Evolutionary conservation across 35 echinoderm and acorn worm species (phyloP).

Genomic region (Ptychodera flava): DNA sequence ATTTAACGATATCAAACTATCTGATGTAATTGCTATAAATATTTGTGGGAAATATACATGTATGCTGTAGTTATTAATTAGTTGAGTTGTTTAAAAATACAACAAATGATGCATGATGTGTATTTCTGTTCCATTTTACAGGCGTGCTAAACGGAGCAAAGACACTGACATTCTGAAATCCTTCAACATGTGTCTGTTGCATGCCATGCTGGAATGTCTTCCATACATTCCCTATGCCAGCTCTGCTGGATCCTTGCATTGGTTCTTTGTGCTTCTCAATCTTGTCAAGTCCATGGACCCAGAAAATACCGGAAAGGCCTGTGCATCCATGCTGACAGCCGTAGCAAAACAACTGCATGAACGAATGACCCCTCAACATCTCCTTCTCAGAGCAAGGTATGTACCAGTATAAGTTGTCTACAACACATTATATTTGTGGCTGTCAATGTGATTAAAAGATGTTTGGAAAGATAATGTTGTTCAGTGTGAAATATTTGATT

Average conservation of each 20-base stretch:
- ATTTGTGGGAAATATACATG: no score
- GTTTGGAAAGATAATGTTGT: no score
- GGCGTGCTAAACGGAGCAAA: slow-evolving; percentile 46
- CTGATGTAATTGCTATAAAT: no score
- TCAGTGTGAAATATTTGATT: no score
- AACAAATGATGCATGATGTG: no score
- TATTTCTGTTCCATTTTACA: no score
- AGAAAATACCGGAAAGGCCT: slow-evolving; percentile 52
- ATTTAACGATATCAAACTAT: no score
- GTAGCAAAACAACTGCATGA: slow-evolving; percentile 71
- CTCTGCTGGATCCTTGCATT: slow-evolving; percentile 75
- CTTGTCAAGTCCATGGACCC: slow-evolving; percentile 62
- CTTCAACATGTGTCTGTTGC: slow-evolving; percentile 45
- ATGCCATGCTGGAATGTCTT: slow-evolving; percentile 53
- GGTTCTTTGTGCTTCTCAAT: slow-evolving; percentile 73
- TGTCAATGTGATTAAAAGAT: no score
- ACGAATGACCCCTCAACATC: slow-evolving; percentile 59
- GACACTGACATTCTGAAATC: slow-evolving; percentile 16
- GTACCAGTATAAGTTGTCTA: background rate
- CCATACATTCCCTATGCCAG: slow-evolving; percentile 32
- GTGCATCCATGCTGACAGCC: slow-evolving; percentile 56
- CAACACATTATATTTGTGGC: background rate
- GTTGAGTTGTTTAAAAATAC: no score
- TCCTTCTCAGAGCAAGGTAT: slow-evolving; percentile 73
- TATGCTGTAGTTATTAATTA: no score